A percentile compares a stretch with the other conserved stretches of the same genome.
These are phyloP conservation scores for Pangasius djambal DNA, from an alignment of 2,797 vertebrate species.

Conservation along the genomic window DNA sequence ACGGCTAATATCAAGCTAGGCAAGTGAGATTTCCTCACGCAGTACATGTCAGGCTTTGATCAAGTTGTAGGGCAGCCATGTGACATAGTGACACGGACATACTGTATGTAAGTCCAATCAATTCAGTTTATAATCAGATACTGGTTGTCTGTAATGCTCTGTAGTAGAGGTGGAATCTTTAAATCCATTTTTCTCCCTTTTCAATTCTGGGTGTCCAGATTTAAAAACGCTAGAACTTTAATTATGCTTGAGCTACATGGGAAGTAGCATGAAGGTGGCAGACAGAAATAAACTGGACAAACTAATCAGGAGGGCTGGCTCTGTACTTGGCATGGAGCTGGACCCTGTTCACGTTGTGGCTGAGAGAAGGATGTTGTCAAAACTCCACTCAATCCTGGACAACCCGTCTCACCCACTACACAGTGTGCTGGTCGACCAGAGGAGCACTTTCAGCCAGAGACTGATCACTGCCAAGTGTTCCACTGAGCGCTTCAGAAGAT, in stretches of 20 bases:
- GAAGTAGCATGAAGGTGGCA: not conserved
- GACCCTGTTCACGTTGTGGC: no score
- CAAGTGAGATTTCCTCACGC: not conserved
- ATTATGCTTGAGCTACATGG: not conserved
- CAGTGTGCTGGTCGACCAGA: no score
- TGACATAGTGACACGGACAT: not conserved
- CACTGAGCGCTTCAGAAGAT: no score
- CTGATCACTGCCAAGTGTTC: no score
- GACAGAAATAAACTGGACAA: no score
- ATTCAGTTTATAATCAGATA: not conserved
- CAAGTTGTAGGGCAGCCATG: not conserved
- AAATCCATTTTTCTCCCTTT: not conserved
- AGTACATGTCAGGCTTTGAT: not conserved
- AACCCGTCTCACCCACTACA: no score
- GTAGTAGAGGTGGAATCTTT: not conserved
- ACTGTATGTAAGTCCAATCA: not conserved
- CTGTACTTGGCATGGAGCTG: no score
- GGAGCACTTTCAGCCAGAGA: no score
- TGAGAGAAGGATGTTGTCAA: no score
- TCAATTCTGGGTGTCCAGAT: not conserved
- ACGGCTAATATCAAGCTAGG: not conserved
- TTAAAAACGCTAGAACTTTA: not conserved
- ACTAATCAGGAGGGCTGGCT: no score
- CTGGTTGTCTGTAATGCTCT: not conserved
- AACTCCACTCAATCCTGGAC: no score